Evolutionary conservation across 2,113 vertebrate genomes (phyloP).

Genomic region (Urocolius indicus): DNA sequence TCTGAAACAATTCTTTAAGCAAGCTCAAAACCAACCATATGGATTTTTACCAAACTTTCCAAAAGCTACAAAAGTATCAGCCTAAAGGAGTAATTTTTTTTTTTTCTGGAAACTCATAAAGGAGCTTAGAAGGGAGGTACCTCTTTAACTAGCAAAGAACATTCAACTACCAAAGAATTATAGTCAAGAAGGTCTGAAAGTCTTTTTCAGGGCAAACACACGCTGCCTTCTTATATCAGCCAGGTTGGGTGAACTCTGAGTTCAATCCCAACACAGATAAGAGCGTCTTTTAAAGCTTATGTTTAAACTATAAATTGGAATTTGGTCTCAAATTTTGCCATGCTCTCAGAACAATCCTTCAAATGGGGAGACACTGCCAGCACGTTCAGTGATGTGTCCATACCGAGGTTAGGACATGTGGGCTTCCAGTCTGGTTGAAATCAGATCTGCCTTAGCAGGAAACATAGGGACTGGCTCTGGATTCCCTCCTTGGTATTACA

Average conservation of each 20-base stretch:
- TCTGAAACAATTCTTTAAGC: constrained; percentile 68
- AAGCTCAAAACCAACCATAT: constrained; percentile 58
- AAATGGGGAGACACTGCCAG: neutral
- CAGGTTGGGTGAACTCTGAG: neutral
- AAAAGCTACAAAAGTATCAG: constrained; percentile 52
- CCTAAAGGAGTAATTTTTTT: constrained; percentile 19
- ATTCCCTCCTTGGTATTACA: neutral
- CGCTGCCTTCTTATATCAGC: neutral
- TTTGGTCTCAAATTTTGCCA: neutral
- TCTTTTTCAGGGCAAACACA: neutral
- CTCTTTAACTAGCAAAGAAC: constrained; percentile 16
- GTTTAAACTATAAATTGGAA: neutral
- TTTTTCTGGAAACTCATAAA: constrained; percentile 44
- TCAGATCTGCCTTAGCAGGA: neutral
- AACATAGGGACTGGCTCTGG: neutral
- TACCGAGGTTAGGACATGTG: accelerated
- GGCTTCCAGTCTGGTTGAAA: neutral
- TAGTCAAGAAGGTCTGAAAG: neutral
- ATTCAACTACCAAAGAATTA: neutral
- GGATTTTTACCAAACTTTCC: constrained; percentile 62
- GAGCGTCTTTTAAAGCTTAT: neutral
- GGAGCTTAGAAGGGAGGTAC: constrained; percentile 50
- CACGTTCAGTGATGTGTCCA: neutral
- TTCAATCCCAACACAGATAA: neutral
- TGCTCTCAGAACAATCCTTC: neutral